Conservation (phyloP, 2,797 vertebrate species). For the Phataginus tricuspis region DNA sequence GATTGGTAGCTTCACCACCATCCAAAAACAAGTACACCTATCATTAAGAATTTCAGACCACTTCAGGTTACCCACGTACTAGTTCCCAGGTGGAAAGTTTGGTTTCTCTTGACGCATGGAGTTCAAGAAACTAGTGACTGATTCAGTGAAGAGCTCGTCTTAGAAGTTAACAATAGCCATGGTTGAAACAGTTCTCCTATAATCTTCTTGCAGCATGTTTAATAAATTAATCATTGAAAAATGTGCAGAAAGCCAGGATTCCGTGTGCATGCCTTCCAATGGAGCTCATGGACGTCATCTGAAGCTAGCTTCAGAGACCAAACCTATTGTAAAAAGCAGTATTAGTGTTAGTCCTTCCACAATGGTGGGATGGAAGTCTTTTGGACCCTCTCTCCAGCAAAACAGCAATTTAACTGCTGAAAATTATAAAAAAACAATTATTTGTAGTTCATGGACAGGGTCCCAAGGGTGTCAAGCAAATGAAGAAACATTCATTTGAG, state of each 20-base stretch:
- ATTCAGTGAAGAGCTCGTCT: not conserved
- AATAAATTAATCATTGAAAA: not conserved
- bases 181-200: not conserved
- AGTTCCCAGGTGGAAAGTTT: not conserved
- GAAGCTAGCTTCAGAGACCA: not conserved
- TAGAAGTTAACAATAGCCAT: not conserved
- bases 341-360: not conserved
- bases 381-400: not conserved
- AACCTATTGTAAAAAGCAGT: not conserved
- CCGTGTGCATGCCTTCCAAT: not conserved
- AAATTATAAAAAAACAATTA: not conserved
- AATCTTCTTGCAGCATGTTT: not conserved
- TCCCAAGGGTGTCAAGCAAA: not conserved
- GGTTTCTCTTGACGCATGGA: not conserved
- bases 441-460: not conserved
- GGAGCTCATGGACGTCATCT: not conserved
- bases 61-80: fast-evolving
- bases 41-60: not conserved
- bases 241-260: not conserved
- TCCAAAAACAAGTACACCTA: not conserved
- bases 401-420: not conserved
- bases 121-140: not conserved
- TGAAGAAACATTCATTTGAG: not conserved
- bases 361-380: not conserved
- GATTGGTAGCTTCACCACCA: not conserved